Conservation (phyloP, 2,113 vertebrate species). For the Poecilia latipinna region DNA sequence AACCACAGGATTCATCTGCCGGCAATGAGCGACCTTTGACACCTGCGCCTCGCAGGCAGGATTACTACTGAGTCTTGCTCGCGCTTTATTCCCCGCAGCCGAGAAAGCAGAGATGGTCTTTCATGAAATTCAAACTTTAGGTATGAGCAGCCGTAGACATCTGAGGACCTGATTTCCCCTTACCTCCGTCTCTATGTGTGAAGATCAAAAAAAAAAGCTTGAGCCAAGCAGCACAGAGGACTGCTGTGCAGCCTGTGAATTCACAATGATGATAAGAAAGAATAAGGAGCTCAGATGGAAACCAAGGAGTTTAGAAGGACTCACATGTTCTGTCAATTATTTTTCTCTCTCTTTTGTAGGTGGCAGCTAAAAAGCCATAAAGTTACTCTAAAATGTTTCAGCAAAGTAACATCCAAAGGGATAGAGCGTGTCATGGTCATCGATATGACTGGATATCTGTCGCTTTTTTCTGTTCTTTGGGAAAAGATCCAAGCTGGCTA, state of each 20-base stretch:
- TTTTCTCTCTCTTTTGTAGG: slow-evolving; percentile 7
- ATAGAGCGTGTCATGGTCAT: not conserved
- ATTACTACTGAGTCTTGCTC: slow-evolving; percentile 77
- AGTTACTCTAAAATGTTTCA: slow-evolving; percentile 6
- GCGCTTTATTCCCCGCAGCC: slow-evolving; percentile 74
- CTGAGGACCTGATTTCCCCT: slow-evolving; percentile 71
- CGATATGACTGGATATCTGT: slow-evolving; percentile 43
- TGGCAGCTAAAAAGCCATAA: slow-evolving; percentile 18
- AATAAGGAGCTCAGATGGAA: slow-evolving; percentile 53
- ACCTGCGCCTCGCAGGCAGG: slow-evolving; percentile 77
- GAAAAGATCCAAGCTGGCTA: slow-evolving; percentile 48
- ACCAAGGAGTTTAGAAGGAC: slow-evolving; percentile 62
- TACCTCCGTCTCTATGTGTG: slow-evolving; percentile 65
- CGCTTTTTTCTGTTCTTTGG: slow-evolving; percentile 46
- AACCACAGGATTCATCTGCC: slow-evolving; percentile 78
- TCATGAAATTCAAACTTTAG: slow-evolving; percentile 82
- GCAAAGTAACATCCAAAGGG: slow-evolving; percentile 4
- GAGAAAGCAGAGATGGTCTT: slow-evolving; percentile 72
- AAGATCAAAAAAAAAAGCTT: slow-evolving; percentile 74
- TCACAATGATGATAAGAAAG: slow-evolving; percentile 69
- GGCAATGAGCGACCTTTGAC: slow-evolving; percentile 76
- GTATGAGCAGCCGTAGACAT: slow-evolving; percentile 73
- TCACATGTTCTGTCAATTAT: slow-evolving; percentile 55
- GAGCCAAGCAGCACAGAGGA: slow-evolving; percentile 56
- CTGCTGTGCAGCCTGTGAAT: slow-evolving; percentile 58